Base-by-base conservation (phyloP, 2,888 invertebrate genomes). In the Mimachlamys varia region DNA sequence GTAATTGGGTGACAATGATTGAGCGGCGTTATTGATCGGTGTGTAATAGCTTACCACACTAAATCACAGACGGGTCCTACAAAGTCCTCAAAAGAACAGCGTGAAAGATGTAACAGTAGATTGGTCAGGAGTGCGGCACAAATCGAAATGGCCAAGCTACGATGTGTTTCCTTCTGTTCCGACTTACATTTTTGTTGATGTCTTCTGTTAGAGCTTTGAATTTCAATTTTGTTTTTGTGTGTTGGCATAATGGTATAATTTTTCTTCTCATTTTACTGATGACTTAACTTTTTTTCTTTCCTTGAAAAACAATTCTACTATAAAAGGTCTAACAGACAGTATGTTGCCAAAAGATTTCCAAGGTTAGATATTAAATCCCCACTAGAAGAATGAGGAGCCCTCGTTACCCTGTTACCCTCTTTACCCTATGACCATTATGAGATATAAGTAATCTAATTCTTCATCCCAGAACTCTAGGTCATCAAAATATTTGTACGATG, bases 1-100 rank as follows among this genome's bases (percentile, higher is more conserved):
- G 76, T 76, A 76, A 76, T 76, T 76, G 2, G 76, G 76, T 27
- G 76, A 76, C 76, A 76, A 76, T 76, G 76, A 76, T 76, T 27
- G 76, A 76, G 33, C 27, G 15, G 33, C 33, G 17, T 27, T 76
- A 76, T 76, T 76, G 76, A 76, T 76, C 22, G 13, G 10, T 12
- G 12, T 76, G 76, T 76, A 33, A 76, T 76, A 76, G 27, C 76
- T 62, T 76, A 27, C 33, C 1, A 27, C 33, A 76, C 76, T 22
- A 62, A 53, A 10, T 22, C 76, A 27, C 76, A 76, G 76, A 4
- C 76, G 0, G 22, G 76, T 33, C n/a, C 33, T 76, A 33, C 58
- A 76, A 76, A 76, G 33, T 76, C 33, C 76, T 76, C 76, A 27
- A 76, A 33, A 1, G 15, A 22, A 62, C 10, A 76, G 33, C 76